Conservation (phyloP, 1,140 invertebrate species). For the Andrena cerasifolii region DNA sequence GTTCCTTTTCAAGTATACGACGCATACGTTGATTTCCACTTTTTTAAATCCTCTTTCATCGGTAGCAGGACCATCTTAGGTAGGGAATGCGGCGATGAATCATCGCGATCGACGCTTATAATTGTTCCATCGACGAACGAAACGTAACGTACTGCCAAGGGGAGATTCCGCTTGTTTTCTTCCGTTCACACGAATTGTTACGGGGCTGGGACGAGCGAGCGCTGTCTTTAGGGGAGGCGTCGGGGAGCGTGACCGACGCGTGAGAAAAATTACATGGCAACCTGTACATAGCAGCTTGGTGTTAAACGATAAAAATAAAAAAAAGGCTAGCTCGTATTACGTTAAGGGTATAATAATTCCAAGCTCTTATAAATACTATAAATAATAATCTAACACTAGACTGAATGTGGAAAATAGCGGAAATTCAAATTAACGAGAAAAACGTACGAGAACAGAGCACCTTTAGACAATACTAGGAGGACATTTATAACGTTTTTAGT, state of each 20-base stretch:
- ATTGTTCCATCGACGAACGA: slow-evolving; percentile 25
- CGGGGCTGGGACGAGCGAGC: too few relatives aligned
- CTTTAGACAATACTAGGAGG: slow-evolving; percentile 76
- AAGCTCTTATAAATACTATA: slow-evolving; percentile 66
- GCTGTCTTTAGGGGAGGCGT: too few relatives aligned
- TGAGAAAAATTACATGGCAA: slow-evolving; percentile 36
- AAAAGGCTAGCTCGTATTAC: slow-evolving; percentile 38
- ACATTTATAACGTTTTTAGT: slow-evolving; percentile 64
- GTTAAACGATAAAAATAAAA: slow-evolving; percentile 41
- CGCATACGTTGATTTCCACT: slow-evolving; percentile 1
- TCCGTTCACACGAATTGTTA: slow-evolving; percentile 16
- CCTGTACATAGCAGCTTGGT: slow-evolving; percentile 64
- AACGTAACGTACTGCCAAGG: slow-evolving; percentile 49
- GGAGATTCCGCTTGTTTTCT: slow-evolving; percentile 48
- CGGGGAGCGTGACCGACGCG: not conserved
- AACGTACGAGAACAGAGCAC: slow-evolving; percentile 58
- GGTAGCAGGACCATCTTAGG: slow-evolving; percentile 6
- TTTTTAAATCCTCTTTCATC: not conserved
- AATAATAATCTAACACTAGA: slow-evolving; percentile 67
- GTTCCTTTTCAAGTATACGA: slow-evolving; percentile 22
- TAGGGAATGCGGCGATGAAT: not conserved
- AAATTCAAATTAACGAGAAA: slow-evolving; percentile 39
- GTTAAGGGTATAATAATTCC: slow-evolving; percentile 53
- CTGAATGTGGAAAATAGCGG: slow-evolving; percentile 65
- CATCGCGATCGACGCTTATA: slow-evolving; percentile 27